Evolutionary conservation across 1,140 invertebrate species (phyloP).

Genomic region (Drosophila pruinosa): DNA sequence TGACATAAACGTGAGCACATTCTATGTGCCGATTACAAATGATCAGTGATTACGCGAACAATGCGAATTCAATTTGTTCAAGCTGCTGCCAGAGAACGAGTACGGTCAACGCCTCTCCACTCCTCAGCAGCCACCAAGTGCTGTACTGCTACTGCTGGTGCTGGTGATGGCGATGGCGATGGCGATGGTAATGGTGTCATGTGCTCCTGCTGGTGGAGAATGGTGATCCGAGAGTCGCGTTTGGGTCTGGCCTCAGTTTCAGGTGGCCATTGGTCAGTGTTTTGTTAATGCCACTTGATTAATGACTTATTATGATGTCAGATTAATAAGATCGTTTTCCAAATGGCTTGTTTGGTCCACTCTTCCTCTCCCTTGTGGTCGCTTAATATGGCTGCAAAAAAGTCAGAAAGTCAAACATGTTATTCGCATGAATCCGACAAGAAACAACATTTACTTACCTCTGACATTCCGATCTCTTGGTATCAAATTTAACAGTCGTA

Average conservation of each 20-base stretch:
- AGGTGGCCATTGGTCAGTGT: constrained; percentile 67
- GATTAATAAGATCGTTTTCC: constrained; percentile 82
- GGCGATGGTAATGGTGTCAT: constrained; percentile 25
- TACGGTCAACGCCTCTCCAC: background rate
- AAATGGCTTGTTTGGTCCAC: constrained; percentile 46
- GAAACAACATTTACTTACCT: constrained; percentile 30
- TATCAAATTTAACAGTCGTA: background rate
- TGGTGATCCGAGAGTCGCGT: constrained; percentile 54
- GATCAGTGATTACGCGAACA: constrained; percentile 65
- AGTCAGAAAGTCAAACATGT: constrained; percentile 39
- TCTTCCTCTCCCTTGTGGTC: background rate
- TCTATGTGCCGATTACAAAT: constrained; percentile 67
- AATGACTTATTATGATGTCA: constrained; percentile 82
- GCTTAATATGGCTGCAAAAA: constrained; percentile 8
- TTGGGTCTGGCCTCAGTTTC: constrained; percentile 43
- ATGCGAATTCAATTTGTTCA: constrained; percentile 79
- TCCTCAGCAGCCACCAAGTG: background rate
- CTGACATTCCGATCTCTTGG: constrained; percentile 12
- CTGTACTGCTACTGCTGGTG: constrained; percentile 13
- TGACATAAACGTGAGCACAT: constrained; percentile 77
- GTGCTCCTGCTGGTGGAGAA: constrained; percentile 29
- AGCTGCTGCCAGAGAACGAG: constrained; percentile 50
- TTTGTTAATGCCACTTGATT: constrained; percentile 77
- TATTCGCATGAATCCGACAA: constrained; percentile 29
- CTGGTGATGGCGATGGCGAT: constrained; percentile 31